phyloP scores from a whole-genome alignment of 2,888 invertebrate species.

The Seira sanloemensis region DNA sequence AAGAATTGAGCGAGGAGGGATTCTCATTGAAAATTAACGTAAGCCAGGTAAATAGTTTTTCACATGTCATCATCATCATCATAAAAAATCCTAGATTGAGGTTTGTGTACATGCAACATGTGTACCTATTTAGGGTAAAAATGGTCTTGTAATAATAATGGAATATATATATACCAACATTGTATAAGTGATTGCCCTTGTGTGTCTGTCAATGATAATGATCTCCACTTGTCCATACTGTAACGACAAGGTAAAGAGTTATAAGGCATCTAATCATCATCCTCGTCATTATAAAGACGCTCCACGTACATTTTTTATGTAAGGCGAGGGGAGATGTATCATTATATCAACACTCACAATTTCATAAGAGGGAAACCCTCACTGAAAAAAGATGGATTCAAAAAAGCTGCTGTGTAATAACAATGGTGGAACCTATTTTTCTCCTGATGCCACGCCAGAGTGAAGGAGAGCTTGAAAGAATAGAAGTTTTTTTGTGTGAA shows the following conservation, averaged over 20 bases:
- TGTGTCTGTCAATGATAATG: slow-evolving; percentile 30
- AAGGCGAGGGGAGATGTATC: too few species aligned
- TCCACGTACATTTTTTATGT: too few species aligned
- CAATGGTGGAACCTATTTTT: slow-evolving; percentile 43
- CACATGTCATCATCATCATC: slow-evolving; percentile 57
- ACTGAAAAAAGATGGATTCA: too few species aligned
- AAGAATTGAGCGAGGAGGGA: slow-evolving; percentile 16
- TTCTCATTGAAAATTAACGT: too few species aligned
- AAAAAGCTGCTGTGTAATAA: too few species aligned
- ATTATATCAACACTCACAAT: too few species aligned
- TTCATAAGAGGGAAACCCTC: too few species aligned
- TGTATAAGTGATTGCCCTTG: slow-evolving; percentile 45
- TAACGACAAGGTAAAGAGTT: too few species aligned
- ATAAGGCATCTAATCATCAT: too few species aligned
- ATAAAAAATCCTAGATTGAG: slow-evolving; percentile 34
- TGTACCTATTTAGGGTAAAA: slow-evolving; percentile 17
- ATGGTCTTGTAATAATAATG: slow-evolving; percentile 30
- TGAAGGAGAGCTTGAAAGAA: slow-evolving; percentile 24
- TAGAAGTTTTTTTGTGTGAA: background rate
- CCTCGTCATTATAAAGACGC: too few species aligned
- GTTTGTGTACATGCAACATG: slow-evolving; percentile 47
- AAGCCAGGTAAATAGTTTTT: slow-evolving; percentile 44
- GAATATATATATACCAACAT: too few species aligned
- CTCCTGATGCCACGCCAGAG: slow-evolving; percentile 13
- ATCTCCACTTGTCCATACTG: too few species aligned